These are phyloP conservation scores for Brachyhypopomus occidentalis DNA, from an alignment of 2,113 vertebrate species.

Conservation along the genomic window DNA sequence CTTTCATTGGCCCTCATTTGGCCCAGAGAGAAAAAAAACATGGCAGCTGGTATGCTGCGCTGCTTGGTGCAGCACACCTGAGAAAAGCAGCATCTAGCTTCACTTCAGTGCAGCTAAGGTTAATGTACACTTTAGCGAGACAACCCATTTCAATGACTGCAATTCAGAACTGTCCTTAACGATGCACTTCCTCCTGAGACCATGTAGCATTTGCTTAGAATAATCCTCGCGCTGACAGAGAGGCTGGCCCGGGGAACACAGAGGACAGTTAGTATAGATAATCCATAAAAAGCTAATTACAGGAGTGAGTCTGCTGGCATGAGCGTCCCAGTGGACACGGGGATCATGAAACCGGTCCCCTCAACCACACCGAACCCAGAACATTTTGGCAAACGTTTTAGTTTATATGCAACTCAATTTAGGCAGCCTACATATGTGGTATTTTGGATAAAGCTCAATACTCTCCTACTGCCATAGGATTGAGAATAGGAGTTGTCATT, in stretches of 20 bases:
- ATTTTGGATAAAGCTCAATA: neutral
- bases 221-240: neutral
- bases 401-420: neutral
- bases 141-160: too few relatives aligned
- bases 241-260: conserved; percentile 1
- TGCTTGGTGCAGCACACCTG: too few relatives aligned
- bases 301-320: conserved; percentile 5
- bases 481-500: neutral
- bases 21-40: too few relatives aligned
- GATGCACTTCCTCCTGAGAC: neutral
- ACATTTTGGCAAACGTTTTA: neutral
- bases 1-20: too few relatives aligned
- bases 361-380: neutral
- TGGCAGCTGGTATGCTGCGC: too few relatives aligned
- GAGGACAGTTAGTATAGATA: neutral
- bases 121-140: too few relatives aligned
- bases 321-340: conserved; percentile 15
- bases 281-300: conserved; percentile 36
- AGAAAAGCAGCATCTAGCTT: too few relatives aligned
- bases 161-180: neutral
- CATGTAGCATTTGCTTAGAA: neutral
- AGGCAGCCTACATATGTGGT: neutral
- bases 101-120: too few relatives aligned
- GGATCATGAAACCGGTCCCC: neutral
- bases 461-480: too few relatives aligned